Evolutionary conservation across 2,888 invertebrate species (phyloP).

Genomic region (Eupithecia subumbrata): DNA sequence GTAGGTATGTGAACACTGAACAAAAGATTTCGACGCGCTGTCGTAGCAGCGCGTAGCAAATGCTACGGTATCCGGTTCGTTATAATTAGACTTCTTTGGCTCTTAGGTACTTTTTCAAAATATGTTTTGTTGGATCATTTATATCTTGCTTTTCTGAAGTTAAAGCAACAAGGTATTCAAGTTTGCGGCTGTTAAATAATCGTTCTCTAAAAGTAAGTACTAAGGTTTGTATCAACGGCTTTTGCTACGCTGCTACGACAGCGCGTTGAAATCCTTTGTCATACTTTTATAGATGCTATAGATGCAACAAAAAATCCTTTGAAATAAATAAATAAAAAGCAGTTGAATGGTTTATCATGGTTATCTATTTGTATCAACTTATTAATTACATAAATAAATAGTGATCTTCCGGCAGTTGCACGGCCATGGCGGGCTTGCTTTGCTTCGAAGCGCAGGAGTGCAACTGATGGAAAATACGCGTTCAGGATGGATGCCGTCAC

Average conservation of each 20-base stretch:
- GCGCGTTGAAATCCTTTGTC: neutral
- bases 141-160: too few relatives aligned
- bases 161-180: neutral
- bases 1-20: neutral
- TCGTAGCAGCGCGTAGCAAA: neutral
- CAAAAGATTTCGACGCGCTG: conserved; percentile 29
- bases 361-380: conserved; percentile 11
- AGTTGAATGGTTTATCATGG: conserved; percentile 28
- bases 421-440: conserved; percentile 47
- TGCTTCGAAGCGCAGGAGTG: conserved; percentile 54
- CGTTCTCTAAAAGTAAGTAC: neutral
- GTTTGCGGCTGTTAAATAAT: neutral
- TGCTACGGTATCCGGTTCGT: too few relatives aligned
- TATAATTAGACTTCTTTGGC: too few relatives aligned
- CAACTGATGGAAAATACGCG: conserved; percentile 81
- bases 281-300: neutral
- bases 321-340: conserved; percentile 20
- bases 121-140: too few relatives aligned
- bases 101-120: too few relatives aligned
- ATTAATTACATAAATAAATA: conserved; percentile 63
- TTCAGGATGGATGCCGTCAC: conserved; percentile 74
- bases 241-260: neutral
- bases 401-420: conserved; percentile 81
- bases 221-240: neutral
- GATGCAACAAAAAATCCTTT: neutral